Conservation (phyloP, 2,113 vertebrate genomes). For the Sula dactylatra region DNA sequence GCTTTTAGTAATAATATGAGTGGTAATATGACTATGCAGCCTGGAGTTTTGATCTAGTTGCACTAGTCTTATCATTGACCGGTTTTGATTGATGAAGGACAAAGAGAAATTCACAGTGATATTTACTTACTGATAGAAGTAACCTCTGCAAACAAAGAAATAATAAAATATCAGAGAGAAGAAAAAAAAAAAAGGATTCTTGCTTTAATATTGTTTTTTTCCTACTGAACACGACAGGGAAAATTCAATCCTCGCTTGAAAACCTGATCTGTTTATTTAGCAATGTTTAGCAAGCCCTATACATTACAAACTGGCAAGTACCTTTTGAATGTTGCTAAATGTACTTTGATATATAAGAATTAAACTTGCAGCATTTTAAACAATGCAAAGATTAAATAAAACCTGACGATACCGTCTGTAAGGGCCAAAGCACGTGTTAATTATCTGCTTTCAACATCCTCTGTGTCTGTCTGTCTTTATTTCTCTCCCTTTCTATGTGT, state of each 20-base stretch:
- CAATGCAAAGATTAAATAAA: conserved; percentile 46
- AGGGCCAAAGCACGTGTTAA: neutral
- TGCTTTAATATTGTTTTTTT: neutral
- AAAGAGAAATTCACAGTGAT: conserved; percentile 70
- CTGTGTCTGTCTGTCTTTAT: neutral
- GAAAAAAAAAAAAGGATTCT: conserved; percentile 18
- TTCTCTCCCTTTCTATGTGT: neutral
- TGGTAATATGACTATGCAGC: conserved; percentile 74
- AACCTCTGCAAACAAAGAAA: conserved; percentile 74
- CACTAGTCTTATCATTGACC: conserved; percentile 76
- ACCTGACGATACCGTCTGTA: neutral
- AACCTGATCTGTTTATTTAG: conserved; percentile 58
- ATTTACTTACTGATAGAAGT: conserved; percentile 71
- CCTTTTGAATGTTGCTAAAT: conserved; percentile 13
- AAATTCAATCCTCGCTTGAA: conserved; percentile 60
- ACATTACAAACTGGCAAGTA: neutral
- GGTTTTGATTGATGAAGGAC: conserved; percentile 79
- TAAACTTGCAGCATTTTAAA: conserved; percentile 36
- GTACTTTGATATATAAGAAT: conserved; percentile 11
- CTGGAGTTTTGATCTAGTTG: conserved; percentile 77
- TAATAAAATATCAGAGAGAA: conserved; percentile 51
- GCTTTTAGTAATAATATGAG: conserved; percentile 82
- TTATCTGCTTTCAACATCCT: neutral
- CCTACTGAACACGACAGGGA: conserved; percentile 47
- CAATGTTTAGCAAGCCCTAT: conserved; percentile 27